A percentile compares a stretch with the other conserved stretches of the same genome.
phyloP scores from a whole-genome alignment of 2,113 vertebrate species.

The Haemorhous mexicanus region DNA sequence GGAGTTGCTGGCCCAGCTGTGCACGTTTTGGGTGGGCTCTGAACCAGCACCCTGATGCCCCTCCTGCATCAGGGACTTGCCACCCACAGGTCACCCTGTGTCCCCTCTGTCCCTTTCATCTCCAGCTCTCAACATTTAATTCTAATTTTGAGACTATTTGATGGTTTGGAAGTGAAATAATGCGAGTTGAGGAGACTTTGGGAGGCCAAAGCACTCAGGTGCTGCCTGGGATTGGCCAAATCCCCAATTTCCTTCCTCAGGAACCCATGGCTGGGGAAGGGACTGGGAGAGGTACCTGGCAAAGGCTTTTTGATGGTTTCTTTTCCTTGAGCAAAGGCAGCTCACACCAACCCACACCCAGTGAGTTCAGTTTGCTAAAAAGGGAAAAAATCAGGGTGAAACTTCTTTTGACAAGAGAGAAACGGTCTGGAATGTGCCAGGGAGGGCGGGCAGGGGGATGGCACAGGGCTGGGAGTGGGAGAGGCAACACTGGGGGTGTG shows the following conservation, averaged over 20 bases:
- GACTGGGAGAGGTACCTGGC: not conserved
- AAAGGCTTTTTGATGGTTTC: not conserved
- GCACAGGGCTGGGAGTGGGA: not conserved
- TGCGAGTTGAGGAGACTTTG: not conserved
- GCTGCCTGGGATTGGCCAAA: not conserved
- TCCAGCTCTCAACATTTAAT: accelerated
- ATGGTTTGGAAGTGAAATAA: not conserved
- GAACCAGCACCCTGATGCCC: not conserved
- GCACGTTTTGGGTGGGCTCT: not conserved
- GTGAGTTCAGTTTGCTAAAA: not conserved
- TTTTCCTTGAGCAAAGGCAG: not conserved
- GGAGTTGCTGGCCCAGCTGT: not conserved
- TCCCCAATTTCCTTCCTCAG: not conserved
- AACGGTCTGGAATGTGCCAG: accelerated
- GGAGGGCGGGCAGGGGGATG: not conserved
- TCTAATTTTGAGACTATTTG: not conserved
- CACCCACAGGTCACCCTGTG: not conserved
- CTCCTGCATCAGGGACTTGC: too few species aligned
- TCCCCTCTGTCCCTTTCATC: not conserved
- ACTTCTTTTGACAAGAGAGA: not conserved
- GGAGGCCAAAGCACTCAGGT: not conserved
- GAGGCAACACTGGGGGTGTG: not conserved
- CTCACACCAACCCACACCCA: not conserved
- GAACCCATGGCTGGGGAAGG: not conserved
- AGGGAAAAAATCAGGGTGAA: not conserved